These are phyloP conservation scores for Drosophila parvula DNA, from an alignment of 1,140 invertebrate genomes.

Conservation along the genomic window DNA sequence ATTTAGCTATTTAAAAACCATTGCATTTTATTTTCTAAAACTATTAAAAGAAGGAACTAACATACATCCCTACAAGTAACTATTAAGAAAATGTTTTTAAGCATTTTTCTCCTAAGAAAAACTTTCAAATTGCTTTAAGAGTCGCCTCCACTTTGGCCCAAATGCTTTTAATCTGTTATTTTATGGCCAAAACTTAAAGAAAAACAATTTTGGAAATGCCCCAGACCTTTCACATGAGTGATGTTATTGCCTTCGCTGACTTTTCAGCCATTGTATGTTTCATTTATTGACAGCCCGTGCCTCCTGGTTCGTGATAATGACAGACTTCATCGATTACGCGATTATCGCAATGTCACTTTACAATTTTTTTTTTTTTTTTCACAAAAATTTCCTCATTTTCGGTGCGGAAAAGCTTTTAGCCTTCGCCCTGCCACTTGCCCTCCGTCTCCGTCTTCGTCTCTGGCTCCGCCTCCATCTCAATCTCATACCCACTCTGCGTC, in stretches of 20 bases:
- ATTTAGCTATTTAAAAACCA: neutral
- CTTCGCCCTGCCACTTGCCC: conserved; percentile 13
- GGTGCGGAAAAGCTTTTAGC: conserved; percentile 76
- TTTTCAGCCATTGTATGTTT: conserved; percentile 58
- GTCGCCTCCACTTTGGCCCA: neutral
- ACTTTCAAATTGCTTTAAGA: neutral
- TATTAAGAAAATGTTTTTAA: neutral
- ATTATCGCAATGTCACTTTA: conserved; percentile 80
- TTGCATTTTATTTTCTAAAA: neutral
- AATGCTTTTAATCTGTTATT: conserved; percentile 7
- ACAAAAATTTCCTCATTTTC: conserved; percentile 69
- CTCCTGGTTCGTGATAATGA: conserved; percentile 73
- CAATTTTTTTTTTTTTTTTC: conserved; percentile 53
- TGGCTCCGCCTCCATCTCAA: conserved; percentile 9
- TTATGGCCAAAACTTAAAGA: conserved; percentile 3
- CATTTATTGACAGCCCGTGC: conserved; percentile 65
- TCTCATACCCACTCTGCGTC: conserved; percentile 38
- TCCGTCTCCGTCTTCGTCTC: conserved; percentile 6
- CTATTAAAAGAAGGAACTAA: too few relatives aligned
- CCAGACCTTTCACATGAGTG: conserved; percentile 18
- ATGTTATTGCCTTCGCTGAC: conserved; percentile 50
- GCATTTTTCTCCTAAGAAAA: neutral
- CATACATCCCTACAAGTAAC: too few relatives aligned
- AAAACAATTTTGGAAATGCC: neutral
- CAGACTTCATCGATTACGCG: conserved; percentile 82